phyloP scores from a whole-genome alignment of 2,888 invertebrate genomes.

The Listrodromus nycthemerus region DNA sequence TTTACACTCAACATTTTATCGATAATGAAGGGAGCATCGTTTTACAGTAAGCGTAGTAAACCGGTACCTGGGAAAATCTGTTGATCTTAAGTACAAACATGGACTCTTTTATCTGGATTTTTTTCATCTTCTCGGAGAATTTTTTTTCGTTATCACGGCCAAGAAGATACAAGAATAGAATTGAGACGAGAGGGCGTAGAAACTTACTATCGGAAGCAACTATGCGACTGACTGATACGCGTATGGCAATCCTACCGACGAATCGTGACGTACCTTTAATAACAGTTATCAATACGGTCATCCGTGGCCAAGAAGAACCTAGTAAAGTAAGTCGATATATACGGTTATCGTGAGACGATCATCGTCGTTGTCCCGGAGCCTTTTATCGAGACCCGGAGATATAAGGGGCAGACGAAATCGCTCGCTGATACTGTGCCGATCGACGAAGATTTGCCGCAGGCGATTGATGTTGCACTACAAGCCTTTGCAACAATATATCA shows the following conservation, averaged over 20 bases:
- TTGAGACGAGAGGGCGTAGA: conserved; percentile 45
- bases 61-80: not conserved
- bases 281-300: conserved; percentile 61
- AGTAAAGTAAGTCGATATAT: conserved; percentile 44
- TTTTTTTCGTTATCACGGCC: not conserved
- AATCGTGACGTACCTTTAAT: conserved; percentile 53
- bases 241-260: conserved; percentile 28
- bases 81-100: conserved; percentile 15
- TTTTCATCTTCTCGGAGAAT: not conserved
- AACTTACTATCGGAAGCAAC: conserved; percentile 11
- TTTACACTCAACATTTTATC: not conserved
- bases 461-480: conserved; percentile 30
- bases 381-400: conserved; percentile 21
- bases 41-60: conserved; percentile 8
- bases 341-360: conserved; percentile 50
- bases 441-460: conserved; percentile 24
- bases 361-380: conserved; percentile 42
- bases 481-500: conserved; percentile 31
- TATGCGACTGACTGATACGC: conserved; percentile 32
- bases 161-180: conserved; percentile 10
- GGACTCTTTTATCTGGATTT: not conserved
- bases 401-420: conserved; percentile 16
- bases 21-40: not conserved
- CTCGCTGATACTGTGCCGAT: conserved; percentile 2
- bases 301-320: conserved; percentile 26